These are phyloP conservation scores for Lordiphosa fenestrarum DNA, from an alignment of 2,888 invertebrate genomes.

Conservation along the genomic window DNA sequence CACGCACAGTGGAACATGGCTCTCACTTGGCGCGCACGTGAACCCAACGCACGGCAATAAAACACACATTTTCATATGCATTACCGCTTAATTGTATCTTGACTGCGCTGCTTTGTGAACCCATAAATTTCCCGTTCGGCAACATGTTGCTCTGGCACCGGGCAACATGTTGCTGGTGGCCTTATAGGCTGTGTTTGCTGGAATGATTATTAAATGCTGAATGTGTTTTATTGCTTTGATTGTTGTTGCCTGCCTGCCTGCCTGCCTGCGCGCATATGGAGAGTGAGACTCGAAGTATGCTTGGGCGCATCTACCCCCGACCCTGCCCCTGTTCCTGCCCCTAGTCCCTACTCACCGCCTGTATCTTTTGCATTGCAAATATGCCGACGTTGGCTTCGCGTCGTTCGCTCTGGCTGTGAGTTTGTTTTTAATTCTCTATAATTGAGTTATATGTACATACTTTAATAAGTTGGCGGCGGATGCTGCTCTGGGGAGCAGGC, in stretches of 20 bases:
- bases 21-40: conserved; percentile 63
- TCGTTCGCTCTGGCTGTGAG: conserved; percentile 45
- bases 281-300: background rate
- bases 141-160: conserved; percentile 47
- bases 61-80: conserved; percentile 71
- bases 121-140: conserved; percentile 66
- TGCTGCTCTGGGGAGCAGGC: conserved; percentile 59
- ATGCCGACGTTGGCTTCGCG: conserved; percentile 51
- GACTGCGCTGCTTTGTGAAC: conserved; percentile 44
- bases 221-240: conserved; percentile 72
- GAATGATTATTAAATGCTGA: conserved; percentile 71
- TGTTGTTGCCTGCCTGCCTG: conserved; percentile 28
- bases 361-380: conserved; percentile 66
- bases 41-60: conserved; percentile 69
- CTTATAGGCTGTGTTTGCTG: conserved; percentile 18
- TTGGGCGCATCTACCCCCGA: background rate
- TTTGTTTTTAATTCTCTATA: conserved; percentile 75
- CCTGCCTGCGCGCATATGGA: conserved; percentile 15
- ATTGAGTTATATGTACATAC: conserved; percentile 76
- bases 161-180: conserved; percentile 11
- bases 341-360: conserved; percentile 3
- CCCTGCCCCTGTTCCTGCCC: no score
- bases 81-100: conserved; percentile 69
- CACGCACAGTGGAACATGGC: conserved; percentile 29
- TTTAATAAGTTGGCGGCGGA: conserved; percentile 71